Base-by-base conservation (phyloP, 2,797 vertebrate species). In the Zonotrichia albicollis region DNA sequence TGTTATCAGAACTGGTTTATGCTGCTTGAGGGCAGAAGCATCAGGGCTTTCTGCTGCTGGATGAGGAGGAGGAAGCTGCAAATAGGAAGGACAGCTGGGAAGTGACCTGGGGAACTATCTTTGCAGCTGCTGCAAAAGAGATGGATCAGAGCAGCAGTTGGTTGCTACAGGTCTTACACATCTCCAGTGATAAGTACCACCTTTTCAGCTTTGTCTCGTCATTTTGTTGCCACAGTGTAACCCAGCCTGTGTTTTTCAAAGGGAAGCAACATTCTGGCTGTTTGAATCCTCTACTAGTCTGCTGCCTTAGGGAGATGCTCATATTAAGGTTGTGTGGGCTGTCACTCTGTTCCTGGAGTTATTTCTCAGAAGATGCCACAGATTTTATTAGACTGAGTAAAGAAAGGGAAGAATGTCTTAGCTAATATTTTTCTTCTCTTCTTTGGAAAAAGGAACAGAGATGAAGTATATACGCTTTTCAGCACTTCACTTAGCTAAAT, bases 251-350 rank as follows among this genome's bases (percentile, higher is more conserved):
- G 2, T 46, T 50, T 67, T 87, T 38, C 45, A n/a, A 9, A 34
- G 21, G 15, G 54, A 51, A 55, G 30, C 27, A 46, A 11, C 40
- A 29, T 9, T 8, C 20, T 32, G 45, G 5, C 46, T 79, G 5
- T 32, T 66, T 75, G 22, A n/a, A 21, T 38, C 2, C 21, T 42
- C 26, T 42, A 1, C 9, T 54, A 9, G 9, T 66, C 36, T 90
- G 13, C 20, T 72, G 18, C 61, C 36, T 38, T 50, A n/a, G 30
- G 32, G 26, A 77, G 26, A 6, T 58, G 36, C 34, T 81, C 7
- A 2, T 23, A 5, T 18, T 21, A 5, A 14, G 32, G 18, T 6
- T n/a, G 4, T 45, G 10, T 64, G 25, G 1, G 1, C 19, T 77
- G 14, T 51, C 12, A 5, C 32, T 53, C 3, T 51, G 20, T 72